Base-by-base conservation (phyloP, 2,888 invertebrate species). In the Drosophila monieri region DNA sequence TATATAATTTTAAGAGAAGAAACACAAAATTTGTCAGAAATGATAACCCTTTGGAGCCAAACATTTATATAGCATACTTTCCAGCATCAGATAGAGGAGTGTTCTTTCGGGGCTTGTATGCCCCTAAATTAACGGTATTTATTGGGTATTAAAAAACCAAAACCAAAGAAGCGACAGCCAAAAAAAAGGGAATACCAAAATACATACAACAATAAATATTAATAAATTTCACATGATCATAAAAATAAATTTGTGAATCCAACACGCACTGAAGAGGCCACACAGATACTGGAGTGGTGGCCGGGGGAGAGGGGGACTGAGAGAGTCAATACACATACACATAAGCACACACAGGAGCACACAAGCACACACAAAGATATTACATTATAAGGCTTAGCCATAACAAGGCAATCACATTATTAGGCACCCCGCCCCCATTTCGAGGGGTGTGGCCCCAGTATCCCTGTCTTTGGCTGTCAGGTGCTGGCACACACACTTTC, bases 311-410 rank as follows among this genome's bases (percentile, higher is more conserved):
- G 35, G 6, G 6, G 6, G 27, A 27, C 27, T 9, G 9, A 27
- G 6, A 35, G 18, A 64, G 12, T 48, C 51, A 41, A 53, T 54
- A 21, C 49, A 69, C 68, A 48, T 53, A 56, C 78, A 61, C 69
- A 68, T 69, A 27, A 27, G 27, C 27, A 27, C 27, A 73, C 78
- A 81, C 49, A 52, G 39, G 8, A n/a, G 25, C 10, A 57, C 44
- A 71, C 44, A 62, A 64, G 27, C 9, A 27, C 27, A 61, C 67
- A 68, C 76, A 68, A 69, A 72, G 78, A 83, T 80, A 83, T 83
- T 80, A 84, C 83, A 83, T 83, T 83, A 86, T 80, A 86, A 84
- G 86, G 84, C 86, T 83, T 83, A 83, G 86, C 86, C 83, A 86
- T 83, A 83, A 83, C 83, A 83, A 83, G 84, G 86, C 83, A 83